Base-by-base conservation (phyloP, 2,888 invertebrate genomes). In the Kryphioiulus occultus region DNA sequence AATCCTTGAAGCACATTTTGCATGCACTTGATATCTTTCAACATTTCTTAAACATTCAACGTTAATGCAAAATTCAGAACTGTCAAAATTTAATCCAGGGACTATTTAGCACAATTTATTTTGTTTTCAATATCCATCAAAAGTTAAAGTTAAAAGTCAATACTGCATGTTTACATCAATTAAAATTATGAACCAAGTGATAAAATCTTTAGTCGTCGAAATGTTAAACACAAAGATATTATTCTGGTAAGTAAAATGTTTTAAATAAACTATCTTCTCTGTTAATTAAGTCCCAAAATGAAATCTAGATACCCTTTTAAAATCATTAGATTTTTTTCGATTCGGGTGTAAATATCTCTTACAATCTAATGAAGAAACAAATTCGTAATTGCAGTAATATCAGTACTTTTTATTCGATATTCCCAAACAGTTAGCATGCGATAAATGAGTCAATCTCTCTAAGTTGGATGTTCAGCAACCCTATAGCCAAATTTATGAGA, bases 361-460 rank as follows among this genome's bases (percentile, higher is more conserved):
- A 78, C 30, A 22, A 22, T 78, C 17, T 19, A 22, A 19, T 19
- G 15, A 26, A 10, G 26, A 78, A 78, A 19, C 30, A 83, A 35
- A 35, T 83, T 83, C 83, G 15, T 30, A 83, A 35, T 83, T 83
- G 83, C 83, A 83, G 83, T 83, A 83, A 35, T 26, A 30, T 35
- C 83, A 30, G 30, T 83, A 26, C 30, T 30, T 83, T 83, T 83
- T 35, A 83, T 83, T 83, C n/a, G 5, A 17, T 26, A 83, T 83
- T 53, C 53, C 53, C n/a, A 4, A 53, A 19, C 10, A 44, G n/a
- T n/a, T n/a, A n/a, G 30, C n/a, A 83, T 83, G 3, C n/a, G 83
- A 35, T 83, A 17, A 35, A 17, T 83, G 15, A 83, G 7, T 30
- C 35, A 35, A 5, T 30, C n/a, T 83, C 30, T 83, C 5, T 83